These are phyloP conservation scores for Polyodon spathula DNA, from an alignment of 2,113 vertebrate species.

Conservation along the genomic window DNA sequence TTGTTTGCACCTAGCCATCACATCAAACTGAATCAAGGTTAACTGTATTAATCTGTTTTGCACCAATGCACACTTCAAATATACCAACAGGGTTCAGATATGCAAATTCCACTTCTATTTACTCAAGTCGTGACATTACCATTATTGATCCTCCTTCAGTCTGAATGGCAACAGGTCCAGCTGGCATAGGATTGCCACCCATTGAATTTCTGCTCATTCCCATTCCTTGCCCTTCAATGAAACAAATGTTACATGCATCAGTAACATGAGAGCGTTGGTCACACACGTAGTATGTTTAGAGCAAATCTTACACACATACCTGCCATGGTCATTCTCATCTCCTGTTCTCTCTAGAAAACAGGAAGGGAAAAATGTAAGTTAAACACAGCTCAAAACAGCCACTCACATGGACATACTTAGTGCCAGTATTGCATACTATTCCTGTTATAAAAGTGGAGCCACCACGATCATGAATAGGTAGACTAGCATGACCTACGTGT, in stretches of 20 bases:
- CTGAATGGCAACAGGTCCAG: slow-evolving; percentile 33
- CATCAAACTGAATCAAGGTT: no score
- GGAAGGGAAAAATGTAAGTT: neutral
- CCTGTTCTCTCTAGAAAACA: slow-evolving; percentile 48
- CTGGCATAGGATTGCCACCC: slow-evolving; percentile 34
- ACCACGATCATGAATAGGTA: no score
- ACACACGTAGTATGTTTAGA: neutral
- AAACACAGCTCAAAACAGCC: no score
- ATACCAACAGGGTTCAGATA: neutral
- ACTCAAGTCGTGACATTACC: slow-evolving; percentile 1
- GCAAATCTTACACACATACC: slow-evolving; percentile 16
- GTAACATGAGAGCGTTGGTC: neutral
- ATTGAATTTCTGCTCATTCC: slow-evolving; percentile 53
- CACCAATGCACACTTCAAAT: neutral
- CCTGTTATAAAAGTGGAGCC: no score
- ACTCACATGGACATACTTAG: no score
- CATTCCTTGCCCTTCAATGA: slow-evolving; percentile 38
- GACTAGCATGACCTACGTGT: no score
- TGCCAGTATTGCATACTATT: no score
- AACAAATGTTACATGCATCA: neutral
- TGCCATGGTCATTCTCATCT: slow-evolving; percentile 62
- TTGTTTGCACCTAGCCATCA: no score
- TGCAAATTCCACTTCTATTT: neutral
- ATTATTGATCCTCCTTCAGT: slow-evolving; percentile 40
- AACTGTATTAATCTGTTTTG: neutral